phyloP scores from a whole-genome alignment of 2,888 invertebrate species.

The Erebia epiphron region DNA sequence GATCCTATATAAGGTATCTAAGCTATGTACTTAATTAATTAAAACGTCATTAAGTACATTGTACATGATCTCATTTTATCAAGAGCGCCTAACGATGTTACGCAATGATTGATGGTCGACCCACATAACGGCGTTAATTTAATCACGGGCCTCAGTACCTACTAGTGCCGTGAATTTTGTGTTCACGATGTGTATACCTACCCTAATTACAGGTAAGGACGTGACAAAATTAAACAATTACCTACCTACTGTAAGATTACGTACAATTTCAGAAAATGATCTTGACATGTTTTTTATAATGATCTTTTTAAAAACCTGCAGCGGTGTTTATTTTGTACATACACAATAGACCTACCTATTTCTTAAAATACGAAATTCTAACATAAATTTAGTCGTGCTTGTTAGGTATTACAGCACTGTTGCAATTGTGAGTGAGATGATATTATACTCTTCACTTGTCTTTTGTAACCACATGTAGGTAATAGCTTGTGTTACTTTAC shows the following conservation, averaged over 20 bases:
- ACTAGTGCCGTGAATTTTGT: conserved; percentile 35
- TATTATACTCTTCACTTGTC: not conserved
- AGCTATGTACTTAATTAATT: conserved; percentile 18
- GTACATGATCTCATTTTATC: conserved; percentile 56
- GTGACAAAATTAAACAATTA: conserved; percentile 28
- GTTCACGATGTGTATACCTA: conserved; percentile 40
- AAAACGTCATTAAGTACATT: conserved; percentile 47
- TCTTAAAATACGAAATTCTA: not conserved
- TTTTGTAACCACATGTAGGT: too few species aligned
- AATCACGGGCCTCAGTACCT: conserved; percentile 41
- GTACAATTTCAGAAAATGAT: not conserved
- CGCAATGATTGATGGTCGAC: conserved; percentile 62
- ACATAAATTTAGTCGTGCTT: not conserved
- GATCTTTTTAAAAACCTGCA: not conserved
- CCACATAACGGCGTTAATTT: conserved; percentile 47
- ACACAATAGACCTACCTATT: too few species aligned
- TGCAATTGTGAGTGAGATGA: not conserved
- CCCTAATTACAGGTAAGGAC: conserved; percentile 39
- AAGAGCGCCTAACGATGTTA: conserved; percentile 49
- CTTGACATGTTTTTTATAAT: conserved; percentile 2
- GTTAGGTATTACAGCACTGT: not conserved
- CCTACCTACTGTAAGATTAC: not conserved
- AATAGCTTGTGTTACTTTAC: not conserved
- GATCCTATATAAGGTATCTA: not conserved
- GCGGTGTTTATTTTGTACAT: too few species aligned